Percentiles rank a stretch among this genome's conserved stretches.
phyloP scores from a whole-genome alignment of 2,797 vertebrate species.

The Anomalospiza imberbis region DNA sequence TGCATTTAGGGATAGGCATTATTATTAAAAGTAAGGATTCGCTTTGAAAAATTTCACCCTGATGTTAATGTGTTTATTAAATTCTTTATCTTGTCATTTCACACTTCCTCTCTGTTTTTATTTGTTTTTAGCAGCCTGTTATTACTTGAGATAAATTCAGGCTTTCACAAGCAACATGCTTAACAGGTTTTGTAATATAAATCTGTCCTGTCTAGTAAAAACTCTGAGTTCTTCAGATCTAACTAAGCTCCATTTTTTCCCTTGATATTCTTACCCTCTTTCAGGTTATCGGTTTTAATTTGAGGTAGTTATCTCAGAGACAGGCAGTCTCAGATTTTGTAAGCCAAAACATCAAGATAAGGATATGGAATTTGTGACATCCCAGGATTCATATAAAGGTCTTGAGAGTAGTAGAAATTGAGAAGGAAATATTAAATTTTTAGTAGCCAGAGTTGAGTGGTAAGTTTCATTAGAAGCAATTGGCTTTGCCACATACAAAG shows the following conservation, averaged over 20 bases:
- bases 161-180: background rate
- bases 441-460: background rate
- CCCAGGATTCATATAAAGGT: background rate
- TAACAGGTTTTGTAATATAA: background rate
- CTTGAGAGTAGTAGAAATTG: background rate
- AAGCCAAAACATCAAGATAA: background rate
- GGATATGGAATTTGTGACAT: background rate
- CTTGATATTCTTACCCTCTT: background rate
- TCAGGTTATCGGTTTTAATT: background rate
- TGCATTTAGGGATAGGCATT: constrained; percentile 47
- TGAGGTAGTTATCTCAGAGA: background rate
- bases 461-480: background rate
- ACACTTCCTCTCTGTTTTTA: constrained; percentile 34
- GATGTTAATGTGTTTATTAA: constrained; percentile 47
- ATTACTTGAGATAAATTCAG: background rate
- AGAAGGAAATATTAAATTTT: background rate
- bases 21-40: constrained; percentile 55
- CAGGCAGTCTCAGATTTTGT: background rate
- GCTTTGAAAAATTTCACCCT: constrained; percentile 16
- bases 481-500: background rate
- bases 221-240: background rate
- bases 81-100: constrained; percentile 63
- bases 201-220: background rate
- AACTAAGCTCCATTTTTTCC: background rate
- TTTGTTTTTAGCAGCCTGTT: constrained; percentile 10